Percentiles rank a stretch among this genome's conserved stretches.
Evolutionary conservation across 2,888 invertebrate species (phyloP).

Genomic region (Athetis lepigone): DNA sequence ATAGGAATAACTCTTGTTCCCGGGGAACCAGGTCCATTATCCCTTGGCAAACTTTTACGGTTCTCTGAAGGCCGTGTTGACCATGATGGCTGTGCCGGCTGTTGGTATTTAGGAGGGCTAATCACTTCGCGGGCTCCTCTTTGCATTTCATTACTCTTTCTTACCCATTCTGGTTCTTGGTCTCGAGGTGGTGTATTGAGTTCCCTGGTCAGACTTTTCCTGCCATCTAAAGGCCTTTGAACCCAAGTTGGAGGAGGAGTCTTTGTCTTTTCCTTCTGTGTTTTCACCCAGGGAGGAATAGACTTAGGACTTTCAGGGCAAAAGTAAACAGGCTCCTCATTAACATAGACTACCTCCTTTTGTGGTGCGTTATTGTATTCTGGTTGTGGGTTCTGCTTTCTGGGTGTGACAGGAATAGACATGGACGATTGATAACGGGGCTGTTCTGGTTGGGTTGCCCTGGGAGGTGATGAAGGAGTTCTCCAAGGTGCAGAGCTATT

Average conservation of each 20-base stretch:
- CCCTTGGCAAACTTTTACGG: slow-evolving; percentile 84
- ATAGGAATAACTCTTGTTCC: slow-evolving; percentile 92
- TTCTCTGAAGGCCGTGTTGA: slow-evolving; percentile 87
- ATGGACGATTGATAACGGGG: slow-evolving; percentile 87
- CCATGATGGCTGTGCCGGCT: slow-evolving; percentile 84
- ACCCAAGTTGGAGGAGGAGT: slow-evolving; percentile 88
- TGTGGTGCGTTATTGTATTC: slow-evolving; percentile 79
- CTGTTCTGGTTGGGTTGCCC: slow-evolving; percentile 72
- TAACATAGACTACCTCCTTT: slow-evolving; percentile 85
- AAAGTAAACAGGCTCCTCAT: slow-evolving; percentile 85
- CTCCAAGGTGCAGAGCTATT: slow-evolving; percentile 76
- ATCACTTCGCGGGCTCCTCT: slow-evolving; percentile 81
- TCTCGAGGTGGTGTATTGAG: slow-evolving; percentile 84
- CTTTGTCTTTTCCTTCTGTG: slow-evolving; percentile 88
- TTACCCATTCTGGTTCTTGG: slow-evolving; percentile 87
- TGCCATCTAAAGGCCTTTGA: slow-evolving; percentile 82
- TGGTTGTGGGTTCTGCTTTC: slow-evolving; percentile 78
- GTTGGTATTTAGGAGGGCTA: slow-evolving; percentile 86
- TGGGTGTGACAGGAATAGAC: slow-evolving; percentile 86
- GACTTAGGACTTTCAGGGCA: slow-evolving; percentile 87
- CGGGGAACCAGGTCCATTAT: slow-evolving; percentile 72
- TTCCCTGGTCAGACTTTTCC: slow-evolving; percentile 82
- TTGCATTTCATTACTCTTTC: slow-evolving; percentile 85
- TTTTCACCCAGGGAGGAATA: slow-evolving; percentile 86
- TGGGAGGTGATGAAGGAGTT: slow-evolving; percentile 71